Evolutionary conservation across 1,140 invertebrate species (phyloP), one percentile per base, ranked within the genome.

Genomic region (Diprion similis): DNA sequence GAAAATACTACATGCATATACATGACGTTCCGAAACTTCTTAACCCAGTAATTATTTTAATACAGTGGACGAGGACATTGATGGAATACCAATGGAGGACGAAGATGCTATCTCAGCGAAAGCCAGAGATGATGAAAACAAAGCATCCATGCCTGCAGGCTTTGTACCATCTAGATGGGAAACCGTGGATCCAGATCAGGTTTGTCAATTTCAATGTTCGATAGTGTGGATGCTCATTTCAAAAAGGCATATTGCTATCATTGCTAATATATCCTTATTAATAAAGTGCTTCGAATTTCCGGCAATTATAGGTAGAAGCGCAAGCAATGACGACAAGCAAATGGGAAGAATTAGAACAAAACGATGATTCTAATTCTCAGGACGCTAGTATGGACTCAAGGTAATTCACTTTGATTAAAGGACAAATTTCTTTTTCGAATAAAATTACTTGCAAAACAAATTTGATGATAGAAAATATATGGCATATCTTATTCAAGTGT

Each of bases 131-230:
- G 83, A 85, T 17, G 84, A 86, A 0, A 87, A 84, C 46, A 88
- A 87, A 65, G 73, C 82, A 37, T 75, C 82, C 59, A 85, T 89
- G 77, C 88, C 90, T 64, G 92, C 92, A 13, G 91, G 90, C 48
- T 96, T 96, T 89, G 93, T 97, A 59, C 94, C 95, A 10, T 98
- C 97, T 0, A 95, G 96, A 83, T 99, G 97, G 97, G 97, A 99
- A 91, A 97, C 94, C 45, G 95, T 99, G 8, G 96, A 98, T 88
- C 95, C 95, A 1, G 92, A 95, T 80, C 91, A 94, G 84, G 91
- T 94, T 72, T 68, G 65, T 59, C 24, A 37, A 17, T 59, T 59
- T 59, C 51, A 17, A 59, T 59, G 11, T 15, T 13, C 9, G 51
- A 59, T 9, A 15, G 51, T 37, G 24, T 6, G 24, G 24, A 37